Base-by-base conservation (phyloP, 2,888 invertebrate genomes). In the Leptarthrus brevirostris region DNA sequence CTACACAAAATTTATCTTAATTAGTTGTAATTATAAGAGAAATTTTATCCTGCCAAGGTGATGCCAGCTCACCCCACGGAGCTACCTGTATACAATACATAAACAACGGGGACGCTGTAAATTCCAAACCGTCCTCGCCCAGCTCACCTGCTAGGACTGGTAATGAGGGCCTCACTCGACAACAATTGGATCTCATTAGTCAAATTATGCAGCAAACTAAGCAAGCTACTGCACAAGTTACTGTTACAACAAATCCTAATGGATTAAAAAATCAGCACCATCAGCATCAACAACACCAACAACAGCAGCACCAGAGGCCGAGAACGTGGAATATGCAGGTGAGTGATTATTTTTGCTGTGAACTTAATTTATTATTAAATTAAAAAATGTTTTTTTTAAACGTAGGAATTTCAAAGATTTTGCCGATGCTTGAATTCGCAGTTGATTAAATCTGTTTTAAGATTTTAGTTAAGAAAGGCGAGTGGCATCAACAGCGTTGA, bases 131-230 rank as follows among this genome's bases (percentile, higher is more conserved):
- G 34, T 84, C 87, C 75, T 86, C 86, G 18, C 86, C 86, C 5
- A 84, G 85, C 54, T 83, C 86, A 74, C 78, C 70, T 78, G 80
- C 18, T 18, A 82, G 82, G 24, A 75, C 79, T 22, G 82, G 83
- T 69, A 90, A 90, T 82, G 91, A 91, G 79, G 90, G 90, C 75
- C 85, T 91, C 78, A 91, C 91, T 72, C 89, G 90, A 79, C 91
- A 92, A 80, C 92, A 92, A 83, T 86, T 92, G 79, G 91, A 92
- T 83, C 87, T 92, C 80, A 91, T 92, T 80, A 91, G 91, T 83
- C 91, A 91, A 84, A 91, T 91, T 79, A 91, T 92, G 90, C 90
- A 91, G 80, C 91, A 91, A 83, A 91, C 91, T 16, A 91, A 91
- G 81, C 90, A 90, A 79, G 89, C 89, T 70, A 85, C 85, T 76